Evolutionary conservation across 2,888 invertebrate species (phyloP), one percentile per base, ranked within the genome.

Genomic region (Stegana nigrithorax): DNA sequence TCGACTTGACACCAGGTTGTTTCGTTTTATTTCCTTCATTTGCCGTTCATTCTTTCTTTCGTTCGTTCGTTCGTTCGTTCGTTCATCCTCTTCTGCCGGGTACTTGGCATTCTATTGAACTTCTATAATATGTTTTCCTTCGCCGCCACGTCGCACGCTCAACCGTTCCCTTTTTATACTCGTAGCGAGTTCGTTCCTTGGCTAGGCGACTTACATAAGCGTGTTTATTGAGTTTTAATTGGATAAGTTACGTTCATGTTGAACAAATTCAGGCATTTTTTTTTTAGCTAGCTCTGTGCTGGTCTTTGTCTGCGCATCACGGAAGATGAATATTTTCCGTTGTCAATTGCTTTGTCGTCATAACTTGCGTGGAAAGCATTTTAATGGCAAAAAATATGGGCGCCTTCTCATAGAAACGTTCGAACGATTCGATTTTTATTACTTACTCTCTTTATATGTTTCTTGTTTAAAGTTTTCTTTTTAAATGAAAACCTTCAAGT

Each of bases 141-240:
- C 4, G n/a, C n/a, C n/a, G n/a, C n/a, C n/a, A n/a, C n/a, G n/a
- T n/a, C n/a, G n/a, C n/a, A n/a, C n/a, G n/a, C n/a, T n/a, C n/a
- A n/a, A n/a, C n/a, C n/a, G n/a, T 55, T 55, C 21, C 32, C 32
- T 32, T 36, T 26, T 4, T 27, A n/a, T 51, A 17, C 27, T 51
- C 51, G 26, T 51, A 17, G n/a, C n/a, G n/a, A n/a, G n/a, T 51
- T 27, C 51, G 27, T 51, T 51, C 27, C 27, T 27, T 27, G 53
- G 53, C 36, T 55, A 51, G 59, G n/a, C n/a, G n/a, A 59, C 44
- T 58, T 56, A 57, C 59, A 63, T 63, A 53, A 67, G 70, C 68
- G 69, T 76, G 80, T 80, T 80, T 76, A 76, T 76, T 76, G 80
- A 76, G 75, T 76, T 76, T 80, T 76, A 76, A 76, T 76, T 76